Evolutionary conservation across 2,797 vertebrate species (phyloP).

Genomic region (Amblyopsis hoosieri): DNA sequence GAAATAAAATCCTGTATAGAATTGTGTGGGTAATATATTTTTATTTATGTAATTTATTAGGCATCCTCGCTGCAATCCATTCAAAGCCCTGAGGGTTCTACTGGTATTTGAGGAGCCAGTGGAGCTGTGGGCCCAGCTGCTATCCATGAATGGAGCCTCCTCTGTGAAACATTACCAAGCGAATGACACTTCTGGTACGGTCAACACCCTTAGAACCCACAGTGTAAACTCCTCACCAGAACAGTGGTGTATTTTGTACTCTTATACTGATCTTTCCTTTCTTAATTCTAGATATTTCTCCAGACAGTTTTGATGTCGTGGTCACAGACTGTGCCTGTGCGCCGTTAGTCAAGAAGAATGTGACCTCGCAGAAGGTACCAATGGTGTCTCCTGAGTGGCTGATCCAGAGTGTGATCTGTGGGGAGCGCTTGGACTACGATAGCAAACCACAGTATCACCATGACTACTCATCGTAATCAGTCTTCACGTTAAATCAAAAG

Average conservation of each 20-base stretch:
- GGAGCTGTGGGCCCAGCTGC: conserved; percentile 90
- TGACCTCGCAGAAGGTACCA: conserved; percentile 81
- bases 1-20: neutral
- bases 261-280: neutral
- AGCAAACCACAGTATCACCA: conserved; percentile 86
- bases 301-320: conserved; percentile 87
- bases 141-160: conserved; percentile 86
- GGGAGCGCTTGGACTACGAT: conserved; percentile 83
- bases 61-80: conserved; percentile 89
- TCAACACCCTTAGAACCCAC: neutral
- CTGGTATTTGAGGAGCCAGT: conserved; percentile 86
- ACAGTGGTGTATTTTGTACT: neutral
- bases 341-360: conserved; percentile 80
- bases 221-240: neutral
- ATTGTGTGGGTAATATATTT: neutral
- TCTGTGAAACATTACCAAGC: conserved; percentile 84
- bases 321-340: conserved; percentile 86
- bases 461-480: conserved; percentile 69
- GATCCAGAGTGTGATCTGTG: conserved; percentile 91
- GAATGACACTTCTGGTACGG: conserved; percentile 82
- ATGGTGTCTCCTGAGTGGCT: conserved; percentile 94
- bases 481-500: conserved; percentile 19
- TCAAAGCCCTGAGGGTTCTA: conserved; percentile 87
- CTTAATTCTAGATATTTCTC: conserved; percentile 78
- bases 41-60: conserved; percentile 58